These are phyloP conservation scores for Pollimyrus isidori DNA, from an alignment of 2,113 vertebrate species.

Conservation along the genomic window DNA sequence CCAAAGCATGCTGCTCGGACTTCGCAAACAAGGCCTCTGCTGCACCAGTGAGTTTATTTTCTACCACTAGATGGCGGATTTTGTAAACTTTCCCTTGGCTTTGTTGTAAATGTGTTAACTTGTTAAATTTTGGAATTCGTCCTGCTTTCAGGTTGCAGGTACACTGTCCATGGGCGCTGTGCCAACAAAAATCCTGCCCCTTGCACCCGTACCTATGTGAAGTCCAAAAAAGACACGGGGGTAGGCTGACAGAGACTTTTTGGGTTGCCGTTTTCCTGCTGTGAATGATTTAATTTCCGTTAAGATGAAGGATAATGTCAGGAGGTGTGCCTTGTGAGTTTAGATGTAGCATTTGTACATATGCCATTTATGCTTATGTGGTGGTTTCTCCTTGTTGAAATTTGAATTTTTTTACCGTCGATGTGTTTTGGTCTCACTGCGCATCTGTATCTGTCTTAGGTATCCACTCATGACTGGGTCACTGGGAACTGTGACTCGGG, in stretches of 20 bases:
- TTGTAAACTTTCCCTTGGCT: background rate
- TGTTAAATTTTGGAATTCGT: background rate
- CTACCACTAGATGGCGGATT: constrained; percentile 36
- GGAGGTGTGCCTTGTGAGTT: background rate
- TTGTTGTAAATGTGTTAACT: too few relatives aligned
- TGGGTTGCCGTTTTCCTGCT: background rate
- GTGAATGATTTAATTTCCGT: background rate
- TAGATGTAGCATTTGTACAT: background rate
- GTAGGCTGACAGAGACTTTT: constrained; percentile 55
- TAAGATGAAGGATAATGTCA: background rate
- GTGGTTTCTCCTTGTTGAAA: background rate
- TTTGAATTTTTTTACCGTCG: background rate
- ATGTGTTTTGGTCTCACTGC: background rate
- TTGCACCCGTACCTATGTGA: constrained; percentile 79
- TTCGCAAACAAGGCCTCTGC: constrained; percentile 82
- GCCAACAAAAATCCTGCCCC: constrained; percentile 71
- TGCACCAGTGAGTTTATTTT: constrained; percentile 71
- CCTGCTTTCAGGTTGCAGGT: constrained; percentile 70
- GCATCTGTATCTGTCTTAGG: constrained; percentile 45
- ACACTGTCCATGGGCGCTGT: constrained; percentile 79
- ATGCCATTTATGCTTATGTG: background rate
- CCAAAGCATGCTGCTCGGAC: constrained; percentile 71
- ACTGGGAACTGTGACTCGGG: constrained; percentile 68
- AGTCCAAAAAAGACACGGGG: constrained; percentile 70
- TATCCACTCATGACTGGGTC: constrained; percentile 74